These are phyloP conservation scores for Morbakka virulenta DNA, from an alignment of 30 jellyfish, hydroid and myxozoan species.

Conservation along the genomic window DNA sequence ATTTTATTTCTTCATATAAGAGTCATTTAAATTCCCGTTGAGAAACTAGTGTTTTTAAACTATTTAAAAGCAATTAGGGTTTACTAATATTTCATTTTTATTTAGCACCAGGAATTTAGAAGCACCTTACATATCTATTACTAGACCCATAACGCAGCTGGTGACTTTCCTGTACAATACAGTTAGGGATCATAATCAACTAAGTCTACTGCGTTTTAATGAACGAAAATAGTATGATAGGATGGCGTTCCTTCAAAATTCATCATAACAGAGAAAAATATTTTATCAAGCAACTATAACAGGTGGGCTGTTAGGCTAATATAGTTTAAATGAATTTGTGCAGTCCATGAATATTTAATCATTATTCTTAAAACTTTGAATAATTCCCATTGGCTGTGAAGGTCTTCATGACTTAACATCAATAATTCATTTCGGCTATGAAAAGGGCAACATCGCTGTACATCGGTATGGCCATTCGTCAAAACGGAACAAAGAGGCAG, in stretches of 20 bases:
- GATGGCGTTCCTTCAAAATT: not conserved
- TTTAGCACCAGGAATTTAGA: not conserved
- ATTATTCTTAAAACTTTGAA: conserved; percentile 27
- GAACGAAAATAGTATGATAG: not conserved
- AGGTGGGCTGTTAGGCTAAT: not conserved
- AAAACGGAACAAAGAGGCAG: not conserved
- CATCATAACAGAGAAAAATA: not conserved
- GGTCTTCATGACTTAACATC: conserved; percentile 71
- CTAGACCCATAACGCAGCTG: not conserved
- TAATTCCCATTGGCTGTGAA: conserved; percentile 67
- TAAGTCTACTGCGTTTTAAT: not conserved
- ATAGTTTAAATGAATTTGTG: conserved; percentile 1
- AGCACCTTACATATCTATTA: not conserved
- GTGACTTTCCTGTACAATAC: not conserved
- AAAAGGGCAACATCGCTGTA: conserved; percentile 61
- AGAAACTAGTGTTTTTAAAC: not conserved
- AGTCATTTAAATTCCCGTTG: too few species aligned
- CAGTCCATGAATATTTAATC: conserved; percentile 51
- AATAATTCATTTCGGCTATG: conserved; percentile 59
- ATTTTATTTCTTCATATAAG: too few species aligned
- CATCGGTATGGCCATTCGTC: not conserved
- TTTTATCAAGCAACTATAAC: not conserved
- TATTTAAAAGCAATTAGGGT: not conserved
- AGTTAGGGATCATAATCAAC: not conserved
- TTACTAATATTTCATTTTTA: too few species aligned